Evolutionary conservation across 2,888 invertebrate genomes (phyloP), one percentile per base, ranked within the genome.

Genomic region (Antitype chi): DNA sequence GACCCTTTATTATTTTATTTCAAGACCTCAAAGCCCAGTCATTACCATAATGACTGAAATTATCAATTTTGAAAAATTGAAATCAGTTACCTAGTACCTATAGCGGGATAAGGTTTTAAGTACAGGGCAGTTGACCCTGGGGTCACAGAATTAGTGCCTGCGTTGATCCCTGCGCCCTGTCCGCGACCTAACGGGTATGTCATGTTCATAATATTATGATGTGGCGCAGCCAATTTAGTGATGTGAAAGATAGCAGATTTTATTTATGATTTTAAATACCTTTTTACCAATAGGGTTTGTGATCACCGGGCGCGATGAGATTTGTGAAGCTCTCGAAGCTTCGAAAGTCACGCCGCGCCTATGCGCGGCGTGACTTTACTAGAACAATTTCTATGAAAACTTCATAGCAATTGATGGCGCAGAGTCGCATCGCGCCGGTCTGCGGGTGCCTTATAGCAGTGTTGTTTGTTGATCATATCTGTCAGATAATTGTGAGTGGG

Each of bases 81-180:
- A 76, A 74, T 84, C 23, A 79, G 68, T 63, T 32, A 62, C 75
- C 52, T 49, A 67, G 81, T 71, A 64, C 70, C 59, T 17, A 63
- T 47, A 64, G 83, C 83, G 83, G 74, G 43, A 17, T 32, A 53
- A 67, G 17, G 38, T 57, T 32, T 67, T 87, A 87, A 87, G 78
- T 87, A 85, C 63, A 86, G 85, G 85, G 57, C 75, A 78, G 59
- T 76, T 87, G 88, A 89, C 87, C 89, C 64, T 23, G 32, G 53
- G 90, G 88, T 90, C 90, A 80, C 67, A 67, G 78, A 85, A 88
- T 89, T 88, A 86, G 88, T 86, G 77, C 78, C 82, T 76, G 77
- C 71, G 71, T 70, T 69, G 55, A 81, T 59, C 72, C 47, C 43
- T 25, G 38, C n/a, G 70, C 63, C 38, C 83, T 80, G 80, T 78